Evolutionary conservation across 2,113 vertebrate species (phyloP).

Genomic region (Cyanistes caeruleus): DNA sequence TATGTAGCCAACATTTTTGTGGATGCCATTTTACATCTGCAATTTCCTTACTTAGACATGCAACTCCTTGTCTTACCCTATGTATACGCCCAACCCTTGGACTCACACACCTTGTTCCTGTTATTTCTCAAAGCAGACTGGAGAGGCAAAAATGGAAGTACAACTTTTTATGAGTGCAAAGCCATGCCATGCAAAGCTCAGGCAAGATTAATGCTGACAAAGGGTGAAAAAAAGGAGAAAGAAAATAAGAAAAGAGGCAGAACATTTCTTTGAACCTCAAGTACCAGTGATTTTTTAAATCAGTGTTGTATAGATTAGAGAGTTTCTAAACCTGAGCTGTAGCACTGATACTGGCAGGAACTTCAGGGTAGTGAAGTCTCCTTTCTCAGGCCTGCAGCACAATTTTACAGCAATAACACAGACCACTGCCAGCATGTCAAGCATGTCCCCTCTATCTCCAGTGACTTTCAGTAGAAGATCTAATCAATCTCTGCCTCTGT

Average conservation of each 20-base stretch:
- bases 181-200: background rate
- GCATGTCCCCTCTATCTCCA: background rate
- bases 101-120: background rate
- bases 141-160: background rate
- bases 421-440: fast-evolving
- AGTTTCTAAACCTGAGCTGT: background rate
- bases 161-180: background rate
- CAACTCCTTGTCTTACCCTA: background rate
- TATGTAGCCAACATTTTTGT: background rate
- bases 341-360: background rate
- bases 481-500: background rate
- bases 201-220: background rate
- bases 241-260: background rate
- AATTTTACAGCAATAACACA: background rate
- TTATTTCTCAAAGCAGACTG: background rate
- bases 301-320: background rate
- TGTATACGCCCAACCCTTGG: background rate
- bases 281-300: background rate
- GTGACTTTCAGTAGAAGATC: background rate
- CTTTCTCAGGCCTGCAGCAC: background rate
- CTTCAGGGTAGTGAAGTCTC: background rate
- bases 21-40: background rate
- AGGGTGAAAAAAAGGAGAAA: background rate
- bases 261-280: background rate
- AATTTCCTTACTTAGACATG: background rate